Base-by-base conservation (phyloP, 2,113 vertebrate species). In the Tachuris rubrigastra region DNA sequence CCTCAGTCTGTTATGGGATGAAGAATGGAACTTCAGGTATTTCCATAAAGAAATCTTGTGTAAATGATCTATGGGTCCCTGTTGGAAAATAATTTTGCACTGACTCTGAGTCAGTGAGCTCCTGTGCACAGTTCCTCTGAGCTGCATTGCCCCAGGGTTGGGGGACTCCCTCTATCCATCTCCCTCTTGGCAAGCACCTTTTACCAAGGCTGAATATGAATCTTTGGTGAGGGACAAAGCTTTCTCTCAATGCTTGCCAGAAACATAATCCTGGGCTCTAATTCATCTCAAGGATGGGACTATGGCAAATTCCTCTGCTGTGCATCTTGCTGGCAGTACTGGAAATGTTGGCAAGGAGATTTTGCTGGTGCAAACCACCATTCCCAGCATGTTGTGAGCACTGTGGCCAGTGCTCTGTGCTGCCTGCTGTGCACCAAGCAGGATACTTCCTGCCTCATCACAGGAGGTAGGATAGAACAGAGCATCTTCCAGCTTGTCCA, bases 381-480 rank as follows among this genome's bases (percentile, higher is more conserved):
- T 14, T 85, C 25, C 30, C 69, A 72, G 30, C 14, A 13, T 1
- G 1, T 0, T 42, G 49, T 22, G 39, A 5, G 67, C 1, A 0
- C 46, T 39, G 49, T n/a, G 55, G 68, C 12, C 8, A 4, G 18
- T 55, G 52, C 52, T 33, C 23, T 20, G 14, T 3, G 3, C 80
- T 82, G 39, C 10, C 14, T 47, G 17, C 5, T 37, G 49, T 50
- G 31, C 8, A 1, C 17, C 52, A 20, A 14, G 50, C 41, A 39
- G 41, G 55, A 16, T 66, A 37, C 33, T 91, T 77, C 52, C 42
- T 8, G 9, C 39, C 49, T 39, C 8, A 1, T 53, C 25, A 2
- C 22, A 8, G 71, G 35, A 78, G 19, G 60, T 12, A 58, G 65
- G 59, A 27, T 8, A 52, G 67, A 41, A 8, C 41, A 62, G 27